A percentile compares a stretch with the other conserved stretches of the same genome.
These are phyloP conservation scores for Limanda limanda DNA, from an alignment of 2,113 vertebrate genomes.

Conservation along the genomic window DNA sequence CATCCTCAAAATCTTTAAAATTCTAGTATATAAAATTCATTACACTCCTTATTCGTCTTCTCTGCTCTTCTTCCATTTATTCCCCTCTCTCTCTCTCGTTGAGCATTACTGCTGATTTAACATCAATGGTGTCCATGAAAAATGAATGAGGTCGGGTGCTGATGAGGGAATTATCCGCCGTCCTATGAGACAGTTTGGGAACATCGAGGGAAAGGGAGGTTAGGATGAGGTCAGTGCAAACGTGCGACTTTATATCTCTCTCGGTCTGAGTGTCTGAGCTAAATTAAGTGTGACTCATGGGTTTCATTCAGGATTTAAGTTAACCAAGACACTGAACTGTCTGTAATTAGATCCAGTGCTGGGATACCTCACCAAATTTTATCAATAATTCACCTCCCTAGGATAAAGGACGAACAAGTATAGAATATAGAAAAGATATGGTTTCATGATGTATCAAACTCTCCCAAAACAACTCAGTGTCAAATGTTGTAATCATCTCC, in stretches of 20 bases:
- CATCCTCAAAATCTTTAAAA: neutral
- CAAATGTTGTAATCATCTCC: no score
- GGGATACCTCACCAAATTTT: neutral
- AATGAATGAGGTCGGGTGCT: slow-evolving; percentile 32
- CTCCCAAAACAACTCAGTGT: no score
- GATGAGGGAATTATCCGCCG: slow-evolving; percentile 43
- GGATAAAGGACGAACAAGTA: neutral
- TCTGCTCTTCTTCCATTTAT: neutral
- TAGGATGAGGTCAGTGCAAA: slow-evolving; percentile 8
- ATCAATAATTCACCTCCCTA: neutral
- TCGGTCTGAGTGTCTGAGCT: neutral
- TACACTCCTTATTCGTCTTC: neutral
- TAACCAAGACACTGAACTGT: slow-evolving; percentile 24
- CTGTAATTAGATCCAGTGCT: slow-evolving; percentile 17
- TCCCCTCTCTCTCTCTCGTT: neutral
- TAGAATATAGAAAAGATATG: neutral
- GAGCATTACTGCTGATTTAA: slow-evolving; percentile 17
- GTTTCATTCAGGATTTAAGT: slow-evolving; percentile 21
- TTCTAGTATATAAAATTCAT: neutral
- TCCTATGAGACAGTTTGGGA: slow-evolving; percentile 46
- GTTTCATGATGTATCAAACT: no score
- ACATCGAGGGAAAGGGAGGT: slow-evolving; percentile 7
- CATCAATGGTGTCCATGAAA: slow-evolving; percentile 47
- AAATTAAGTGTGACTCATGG: slow-evolving; percentile 7
- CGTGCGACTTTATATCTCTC: neutral